phyloP scores from a whole-genome alignment of 1,140 invertebrate genomes.

The Scaptomyza pallida region DNA sequence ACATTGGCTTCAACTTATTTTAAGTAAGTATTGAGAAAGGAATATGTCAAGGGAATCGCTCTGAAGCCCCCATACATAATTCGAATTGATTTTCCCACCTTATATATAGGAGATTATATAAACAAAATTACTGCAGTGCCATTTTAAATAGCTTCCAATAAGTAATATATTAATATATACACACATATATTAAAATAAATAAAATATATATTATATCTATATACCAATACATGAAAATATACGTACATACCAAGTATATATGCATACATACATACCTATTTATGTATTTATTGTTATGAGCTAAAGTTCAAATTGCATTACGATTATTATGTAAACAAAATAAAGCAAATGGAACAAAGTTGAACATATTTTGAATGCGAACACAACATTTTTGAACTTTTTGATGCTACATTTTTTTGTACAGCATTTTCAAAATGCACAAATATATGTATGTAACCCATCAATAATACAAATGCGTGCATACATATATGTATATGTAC shows the following conservation, averaged over 20 bases:
- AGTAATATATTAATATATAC: constrained; percentile 59
- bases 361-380: constrained; percentile 78
- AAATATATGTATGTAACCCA: neutral
- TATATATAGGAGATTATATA: constrained; percentile 79
- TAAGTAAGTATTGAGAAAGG: no score
- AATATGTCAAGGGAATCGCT: constrained; percentile 33
- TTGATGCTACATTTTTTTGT: constrained; percentile 74
- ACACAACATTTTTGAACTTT: constrained; percentile 69
- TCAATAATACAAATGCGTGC: constrained; percentile 9
- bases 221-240: constrained; percentile 40
- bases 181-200: constrained; percentile 46
- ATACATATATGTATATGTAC: constrained; percentile 22
- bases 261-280: constrained; percentile 66
- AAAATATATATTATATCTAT: constrained; percentile 39
- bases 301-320: constrained; percentile 81
- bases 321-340: constrained; percentile 49
- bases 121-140: constrained; percentile 83
- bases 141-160: constrained; percentile 84
- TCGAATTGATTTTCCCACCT: constrained; percentile 84
- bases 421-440: constrained; percentile 48
- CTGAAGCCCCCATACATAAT: constrained; percentile 47
- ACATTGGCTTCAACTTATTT: constrained; percentile 11
- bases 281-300: constrained; percentile 79
- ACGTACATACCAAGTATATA: constrained; percentile 69
- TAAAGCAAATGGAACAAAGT: constrained; percentile 79